phyloP scores from a whole-genome alignment of 2,113 vertebrate species.

The Amia ocellicauda region DNA sequence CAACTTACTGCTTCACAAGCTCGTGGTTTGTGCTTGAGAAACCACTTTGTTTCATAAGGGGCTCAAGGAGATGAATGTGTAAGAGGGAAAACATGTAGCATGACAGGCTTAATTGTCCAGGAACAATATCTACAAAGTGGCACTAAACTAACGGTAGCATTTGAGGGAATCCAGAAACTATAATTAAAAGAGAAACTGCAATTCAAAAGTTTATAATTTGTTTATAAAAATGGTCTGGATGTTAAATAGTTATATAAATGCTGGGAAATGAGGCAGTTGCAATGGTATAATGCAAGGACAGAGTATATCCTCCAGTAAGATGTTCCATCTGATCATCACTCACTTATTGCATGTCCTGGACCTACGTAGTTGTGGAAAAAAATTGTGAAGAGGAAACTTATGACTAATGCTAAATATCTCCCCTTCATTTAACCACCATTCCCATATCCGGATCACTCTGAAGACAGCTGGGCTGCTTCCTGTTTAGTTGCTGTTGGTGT shows the following conservation, averaged over 20 bases:
- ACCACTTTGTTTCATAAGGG: not conserved
- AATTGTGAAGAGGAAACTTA: conserved; percentile 28
- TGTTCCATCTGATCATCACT: too few species aligned
- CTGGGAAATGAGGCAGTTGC: not conserved
- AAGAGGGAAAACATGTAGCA: not conserved
- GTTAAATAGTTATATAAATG: not conserved
- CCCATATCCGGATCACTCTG: conserved; percentile 46
- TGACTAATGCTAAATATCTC: conserved; percentile 35
- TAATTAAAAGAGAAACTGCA: not conserved
- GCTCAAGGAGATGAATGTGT: not conserved
- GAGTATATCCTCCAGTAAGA: not conserved
- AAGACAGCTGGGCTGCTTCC: conserved; percentile 42
- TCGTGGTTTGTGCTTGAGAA: not conserved
- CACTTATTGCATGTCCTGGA: too few species aligned
- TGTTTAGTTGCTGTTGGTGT: conserved; percentile 2
- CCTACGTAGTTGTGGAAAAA: too few species aligned
- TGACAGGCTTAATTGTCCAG: not conserved
- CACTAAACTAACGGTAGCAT: not conserved
- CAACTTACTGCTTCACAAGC: not conserved
- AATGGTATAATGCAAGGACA: conserved; percentile 21
- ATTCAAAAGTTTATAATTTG: too few species aligned
- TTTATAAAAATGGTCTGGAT: too few species aligned
- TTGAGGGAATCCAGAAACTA: not conserved
- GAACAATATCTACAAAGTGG: too few species aligned
- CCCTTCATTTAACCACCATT: conserved; percentile 33